Base-by-base conservation (phyloP, 2,113 vertebrate genomes). In the Austrofundulus limnaeus region DNA sequence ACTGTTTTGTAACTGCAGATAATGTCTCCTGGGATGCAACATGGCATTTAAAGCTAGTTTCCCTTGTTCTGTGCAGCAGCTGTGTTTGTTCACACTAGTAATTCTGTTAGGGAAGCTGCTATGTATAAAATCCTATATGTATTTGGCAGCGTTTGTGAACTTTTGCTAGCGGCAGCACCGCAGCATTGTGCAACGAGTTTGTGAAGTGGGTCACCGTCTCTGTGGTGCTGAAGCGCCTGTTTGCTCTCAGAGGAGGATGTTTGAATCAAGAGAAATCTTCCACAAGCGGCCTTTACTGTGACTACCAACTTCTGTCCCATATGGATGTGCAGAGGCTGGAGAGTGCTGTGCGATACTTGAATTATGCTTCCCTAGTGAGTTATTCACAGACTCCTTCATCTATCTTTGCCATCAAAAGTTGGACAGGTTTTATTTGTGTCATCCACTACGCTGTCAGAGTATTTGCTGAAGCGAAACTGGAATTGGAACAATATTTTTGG, bases 131-230 rank as follows among this genome's bases (percentile, higher is more conserved):
- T 63, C 12, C 10, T 67, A 28, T 72, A 53, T 66, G 7, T 74
- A 61, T 83, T 70, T 72, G 58, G 49, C 46, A 64, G 64, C 51
- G 19, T 56, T 75, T 34, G 61, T 51, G 60, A 78, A 70, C 66
- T 73, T n/a, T 72, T 76, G 57, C 37, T 43, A 55, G 76, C 39
- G 31, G 79, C 72, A 65, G 68, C 59, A 57, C 56, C 72, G 74
- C 70, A 74, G 83, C 43, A 57, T 76, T 80, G 59, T 76, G 74
- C 62, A 67, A 57, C 21, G 45, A 62, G 70, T 61, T 74, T 77
- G 51, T 82, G 69, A 87, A 90, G 67, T 90, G 83, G 85, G 87
- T 90, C 86, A 88, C 60, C 56, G 59, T 45, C 61, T 74, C 58
- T 61, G 31, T 21, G 46, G 57, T 47, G 38, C 41, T 55, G 65